These are phyloP conservation scores for Coleophora flavipennella DNA, from an alignment of 2,888 invertebrate genomes.

Conservation along the genomic window DNA sequence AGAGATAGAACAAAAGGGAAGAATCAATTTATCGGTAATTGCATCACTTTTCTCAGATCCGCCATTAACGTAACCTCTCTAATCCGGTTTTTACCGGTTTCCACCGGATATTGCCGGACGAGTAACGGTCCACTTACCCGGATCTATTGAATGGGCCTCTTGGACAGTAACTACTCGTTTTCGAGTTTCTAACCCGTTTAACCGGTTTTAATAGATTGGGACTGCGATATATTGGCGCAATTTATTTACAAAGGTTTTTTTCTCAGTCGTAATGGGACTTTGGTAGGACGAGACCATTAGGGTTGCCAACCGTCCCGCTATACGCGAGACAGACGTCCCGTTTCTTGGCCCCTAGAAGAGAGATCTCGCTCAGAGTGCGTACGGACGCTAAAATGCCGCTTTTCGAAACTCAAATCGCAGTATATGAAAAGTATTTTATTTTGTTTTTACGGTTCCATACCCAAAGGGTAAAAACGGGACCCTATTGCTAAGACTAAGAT, in stretches of 20 bases:
- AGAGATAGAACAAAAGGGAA: conserved; percentile 38
- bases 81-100: conserved; percentile 54
- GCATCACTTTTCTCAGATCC: conserved; percentile 54
- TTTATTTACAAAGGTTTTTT: conserved; percentile 24
- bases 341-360: no score
- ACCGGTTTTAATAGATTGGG: conserved; percentile 51
- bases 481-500: no score
- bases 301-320: no score
- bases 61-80: conserved; percentile 60
- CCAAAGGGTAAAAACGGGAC: no score
- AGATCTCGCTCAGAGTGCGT: no score
- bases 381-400: no score
- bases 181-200: conserved; percentile 50
- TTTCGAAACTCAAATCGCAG: no score
- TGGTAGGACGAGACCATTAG: conserved; percentile 5
- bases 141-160: conserved; percentile 52
- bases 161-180: conserved; percentile 55
- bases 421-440: no score
- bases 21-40: conserved; percentile 55
- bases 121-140: conserved; percentile 56
- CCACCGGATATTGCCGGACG: conserved; percentile 55
- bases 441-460: no score
- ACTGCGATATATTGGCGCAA: conserved; percentile 36
- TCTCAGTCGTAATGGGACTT: conserved; percentile 3
- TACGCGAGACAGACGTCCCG: no score